Evolutionary conservation across 2,113 vertebrate genomes (phyloP).

Genomic region (Muscicapa adusta): DNA sequence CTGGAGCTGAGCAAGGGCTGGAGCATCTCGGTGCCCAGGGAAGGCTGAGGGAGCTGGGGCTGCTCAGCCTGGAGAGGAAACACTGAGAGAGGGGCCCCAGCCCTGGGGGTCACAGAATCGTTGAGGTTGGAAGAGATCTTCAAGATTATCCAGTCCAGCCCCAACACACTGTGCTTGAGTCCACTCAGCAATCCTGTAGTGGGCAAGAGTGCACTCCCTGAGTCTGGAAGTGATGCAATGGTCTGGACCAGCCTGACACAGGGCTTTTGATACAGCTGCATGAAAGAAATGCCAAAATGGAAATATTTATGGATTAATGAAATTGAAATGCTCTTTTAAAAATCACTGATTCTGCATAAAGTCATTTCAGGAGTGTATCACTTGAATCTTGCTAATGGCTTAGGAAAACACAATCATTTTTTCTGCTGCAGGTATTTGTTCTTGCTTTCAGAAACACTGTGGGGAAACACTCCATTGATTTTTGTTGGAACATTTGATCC

Average conservation of each 20-base stretch:
- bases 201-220: background rate
- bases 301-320: background rate
- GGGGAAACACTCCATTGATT: constrained; percentile 2
- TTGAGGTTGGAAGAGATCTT: background rate
- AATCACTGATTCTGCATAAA: background rate
- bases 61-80: background rate
- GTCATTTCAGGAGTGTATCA: background rate
- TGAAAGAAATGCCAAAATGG: background rate
- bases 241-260: background rate
- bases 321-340: background rate
- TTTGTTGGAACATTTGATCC: background rate
- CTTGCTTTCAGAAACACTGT: background rate
- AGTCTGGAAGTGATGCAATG: background rate
- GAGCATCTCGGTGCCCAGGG: background rate
- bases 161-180: background rate
- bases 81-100: background rate
- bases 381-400: background rate
- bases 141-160: too few relatives aligned
- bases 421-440: background rate
- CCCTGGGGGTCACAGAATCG: fast-evolving
- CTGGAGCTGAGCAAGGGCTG: background rate
- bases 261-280: background rate
- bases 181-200: background rate
- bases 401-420: background rate
- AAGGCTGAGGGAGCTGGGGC: background rate